Evolutionary conservation across 2,888 invertebrate genomes (phyloP).

Genomic region (Petrophora chlorosata): DNA sequence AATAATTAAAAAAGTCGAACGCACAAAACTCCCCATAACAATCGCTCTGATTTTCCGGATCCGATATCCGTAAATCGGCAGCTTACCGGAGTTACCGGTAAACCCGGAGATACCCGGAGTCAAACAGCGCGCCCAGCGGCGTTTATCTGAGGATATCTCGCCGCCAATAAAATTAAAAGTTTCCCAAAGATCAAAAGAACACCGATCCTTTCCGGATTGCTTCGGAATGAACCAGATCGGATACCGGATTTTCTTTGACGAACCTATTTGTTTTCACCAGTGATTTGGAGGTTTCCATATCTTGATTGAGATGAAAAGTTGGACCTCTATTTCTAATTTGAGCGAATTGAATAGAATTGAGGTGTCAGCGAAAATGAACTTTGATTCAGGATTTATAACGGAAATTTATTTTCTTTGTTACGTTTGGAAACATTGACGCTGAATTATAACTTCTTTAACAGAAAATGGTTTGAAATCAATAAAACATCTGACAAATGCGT

Average conservation of each 20-base stretch:
- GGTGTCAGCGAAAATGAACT: slow-evolving; percentile 4
- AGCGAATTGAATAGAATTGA: slow-evolving; percentile 19
- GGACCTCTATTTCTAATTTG: slow-evolving; percentile 9
- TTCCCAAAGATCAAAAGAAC: slow-evolving; percentile 39
- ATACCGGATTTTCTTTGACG: slow-evolving; percentile 2
- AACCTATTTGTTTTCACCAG: slow-evolving; percentile 13
- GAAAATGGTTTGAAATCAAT: too few relatives aligned
- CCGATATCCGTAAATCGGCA: slow-evolving; percentile 40
- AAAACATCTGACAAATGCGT: too few relatives aligned
- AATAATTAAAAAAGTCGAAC: slow-evolving; percentile 26
- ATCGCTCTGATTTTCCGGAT: slow-evolving; percentile 23
- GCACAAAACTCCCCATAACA: slow-evolving; percentile 14
- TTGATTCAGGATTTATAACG: too few relatives aligned
- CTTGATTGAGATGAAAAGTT: slow-evolving; percentile 18
- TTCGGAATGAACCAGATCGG: neutral
- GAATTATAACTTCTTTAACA: too few relatives aligned
- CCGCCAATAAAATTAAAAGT: slow-evolving; percentile 58
- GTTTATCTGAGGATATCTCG: slow-evolving; percentile 42
- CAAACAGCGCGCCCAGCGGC: slow-evolving; percentile 40
- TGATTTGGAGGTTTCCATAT: neutral
- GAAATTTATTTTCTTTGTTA: slow-evolving; percentile 10
- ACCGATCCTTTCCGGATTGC: slow-evolving; percentile 14
- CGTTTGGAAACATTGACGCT: neutral
- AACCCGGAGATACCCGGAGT: slow-evolving; percentile 44
- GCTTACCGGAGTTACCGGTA: slow-evolving; percentile 49